Evolutionary conservation across 2,888 invertebrate species (phyloP).

Genomic region (Pantelozetes paolii): DNA sequence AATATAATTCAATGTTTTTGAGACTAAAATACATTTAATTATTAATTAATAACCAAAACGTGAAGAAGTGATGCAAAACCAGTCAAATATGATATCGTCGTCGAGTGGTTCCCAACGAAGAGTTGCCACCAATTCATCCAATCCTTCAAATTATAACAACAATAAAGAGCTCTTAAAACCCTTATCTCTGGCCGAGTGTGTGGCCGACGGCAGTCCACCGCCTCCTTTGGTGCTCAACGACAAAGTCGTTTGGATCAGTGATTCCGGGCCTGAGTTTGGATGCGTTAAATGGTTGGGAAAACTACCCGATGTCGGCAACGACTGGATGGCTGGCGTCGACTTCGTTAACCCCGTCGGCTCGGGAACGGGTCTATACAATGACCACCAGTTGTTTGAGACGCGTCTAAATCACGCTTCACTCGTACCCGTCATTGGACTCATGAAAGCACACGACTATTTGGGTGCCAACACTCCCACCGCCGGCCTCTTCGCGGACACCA

Average conservation of each 20-base stretch:
- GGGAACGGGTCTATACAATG: conserved; percentile 58
- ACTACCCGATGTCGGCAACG: conserved; percentile 53
- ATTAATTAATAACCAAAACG: neutral
- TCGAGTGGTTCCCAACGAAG: conserved; percentile 25
- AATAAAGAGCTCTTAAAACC: conserved; percentile 16
- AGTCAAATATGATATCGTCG: conserved; percentile 18
- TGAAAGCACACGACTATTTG: conserved; percentile 54
- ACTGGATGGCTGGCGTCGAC: conserved; percentile 58
- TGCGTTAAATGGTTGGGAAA: conserved; percentile 57
- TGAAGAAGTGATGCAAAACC: conserved; percentile 27
- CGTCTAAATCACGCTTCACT: conserved; percentile 56
- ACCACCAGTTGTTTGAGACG: conserved; percentile 55
- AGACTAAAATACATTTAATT: neutral
- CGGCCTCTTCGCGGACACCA: neutral
- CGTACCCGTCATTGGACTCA: conserved; percentile 56
- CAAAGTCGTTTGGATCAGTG: conserved; percentile 58
- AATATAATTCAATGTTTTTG: no score
- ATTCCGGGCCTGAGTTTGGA: conserved; percentile 56
- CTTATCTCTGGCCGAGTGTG: conserved; percentile 33
- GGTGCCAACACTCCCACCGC: conserved; percentile 35
- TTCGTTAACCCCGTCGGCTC: conserved; percentile 58
- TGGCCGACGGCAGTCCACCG: conserved; percentile 38
- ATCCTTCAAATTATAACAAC: neutral
- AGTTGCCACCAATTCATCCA: conserved; percentile 29
- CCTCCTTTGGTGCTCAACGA: conserved; percentile 54